Evolutionary conservation across 2,888 invertebrate genomes (phyloP), one percentile per base, ranked within the genome.

Genomic region (Linnaemya tessellans): DNA sequence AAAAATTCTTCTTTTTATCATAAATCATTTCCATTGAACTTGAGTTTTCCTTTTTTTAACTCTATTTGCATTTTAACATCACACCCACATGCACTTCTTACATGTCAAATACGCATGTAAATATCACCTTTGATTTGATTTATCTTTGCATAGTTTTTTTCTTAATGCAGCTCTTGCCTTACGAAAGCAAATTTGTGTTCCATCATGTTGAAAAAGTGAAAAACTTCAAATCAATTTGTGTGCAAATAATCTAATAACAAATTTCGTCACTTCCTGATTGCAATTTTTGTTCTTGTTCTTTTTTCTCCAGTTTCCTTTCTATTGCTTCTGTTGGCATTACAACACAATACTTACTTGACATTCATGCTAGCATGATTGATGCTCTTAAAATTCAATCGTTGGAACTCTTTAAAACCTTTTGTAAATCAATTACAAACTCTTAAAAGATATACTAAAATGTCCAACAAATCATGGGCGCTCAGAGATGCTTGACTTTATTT

Each of bases 151-250:
- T 30, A 30, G 30, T 30, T 30, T 77, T 65, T 1, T 10, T 51
- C 18, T 54, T 49, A 15, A 9, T 30, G 41, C 46, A 51, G 51
- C n/a, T 62, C 62, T 79, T 79, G 62, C 70, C 51, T 51, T 62
- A 64, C 54, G 54, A 64, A 79, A 64, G 70, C 54, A 79, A 70
- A 79, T 79, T 79, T 79, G 62, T 71, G 62, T 71, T 71, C 43
- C 43, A 43, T 70, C 79, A 62, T 71, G 79, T 54, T 30, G 79
- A 71, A 83, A 83, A 78, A 71, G 75, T 77, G 64, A 62, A 82
- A 75, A 82, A 71, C 64, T 83, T 78, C 74, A 71, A 71, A 83
- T 71, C 77, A 83, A 83, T 78, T 83, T 83, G 82, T 83, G 82
- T 83, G 65, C 71, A 83, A 83, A 78, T 83, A 78, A 83, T 78